Evolutionary conservation across 2,888 invertebrate species (phyloP).

Genomic region (Epistrophe eligans): DNA sequence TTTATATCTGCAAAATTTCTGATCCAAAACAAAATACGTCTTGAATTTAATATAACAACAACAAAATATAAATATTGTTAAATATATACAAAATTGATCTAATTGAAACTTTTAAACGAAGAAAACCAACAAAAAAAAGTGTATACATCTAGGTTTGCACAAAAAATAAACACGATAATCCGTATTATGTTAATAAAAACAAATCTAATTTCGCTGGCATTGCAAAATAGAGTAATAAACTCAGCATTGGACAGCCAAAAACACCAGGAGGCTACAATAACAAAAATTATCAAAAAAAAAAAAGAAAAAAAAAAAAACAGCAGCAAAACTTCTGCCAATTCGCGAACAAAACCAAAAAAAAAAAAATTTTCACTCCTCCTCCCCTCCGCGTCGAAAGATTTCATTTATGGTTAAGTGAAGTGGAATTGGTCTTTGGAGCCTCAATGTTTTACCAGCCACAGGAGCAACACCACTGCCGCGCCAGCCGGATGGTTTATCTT

Average conservation of each 20-base stretch:
- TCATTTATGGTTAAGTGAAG: slow-evolving; percentile 7
- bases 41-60: neutral
- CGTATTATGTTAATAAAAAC: slow-evolving; percentile 11
- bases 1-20: neutral
- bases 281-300: neutral
- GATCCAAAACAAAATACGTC: neutral
- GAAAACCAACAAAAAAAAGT: neutral
- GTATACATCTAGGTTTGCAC: neutral
- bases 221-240: slow-evolving; percentile 29
- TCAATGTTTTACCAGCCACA: neutral
- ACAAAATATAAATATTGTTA: neutral
- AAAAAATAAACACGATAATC: neutral
- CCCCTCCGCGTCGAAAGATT: neutral
- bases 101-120: neutral
- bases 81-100: neutral
- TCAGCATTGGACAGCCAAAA: slow-evolving; percentile 1
- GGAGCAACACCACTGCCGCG: neutral
- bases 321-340: slow-evolving; percentile 9
- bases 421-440: slow-evolving; percentile 18
- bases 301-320: neutral
- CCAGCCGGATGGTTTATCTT: slow-evolving; percentile 39
- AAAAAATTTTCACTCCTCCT: neutral
- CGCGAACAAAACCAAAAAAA: neutral
- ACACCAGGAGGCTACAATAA: slow-evolving; percentile 1
- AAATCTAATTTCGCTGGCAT: slow-evolving; percentile 23